phyloP scores from a whole-genome alignment of 2,113 vertebrate genomes.

The Varanus komodoensis region DNA sequence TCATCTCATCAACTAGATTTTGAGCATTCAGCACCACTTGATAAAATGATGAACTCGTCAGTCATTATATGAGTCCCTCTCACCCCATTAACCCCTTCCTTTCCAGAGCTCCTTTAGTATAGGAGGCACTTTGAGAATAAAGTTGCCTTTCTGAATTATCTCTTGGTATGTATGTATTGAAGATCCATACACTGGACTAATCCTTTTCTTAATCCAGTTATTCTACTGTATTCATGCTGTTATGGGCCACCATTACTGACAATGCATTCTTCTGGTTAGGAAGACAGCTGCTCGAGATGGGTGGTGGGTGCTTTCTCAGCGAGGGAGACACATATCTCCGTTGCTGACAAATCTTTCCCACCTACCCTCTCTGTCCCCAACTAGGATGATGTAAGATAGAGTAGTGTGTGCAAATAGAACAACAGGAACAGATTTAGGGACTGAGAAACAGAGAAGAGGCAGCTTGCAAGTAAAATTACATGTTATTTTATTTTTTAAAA shows the following conservation, averaged over 20 bases:
- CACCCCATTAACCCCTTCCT: not conserved
- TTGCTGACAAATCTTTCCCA: too few species aligned
- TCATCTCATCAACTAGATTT: not conserved
- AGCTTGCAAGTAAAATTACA: too few species aligned
- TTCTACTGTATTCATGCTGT: not conserved
- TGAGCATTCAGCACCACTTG: not conserved
- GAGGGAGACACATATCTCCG: not conserved
- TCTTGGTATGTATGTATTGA: not conserved
- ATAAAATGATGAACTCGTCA: not conserved
- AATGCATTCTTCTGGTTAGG: not conserved
- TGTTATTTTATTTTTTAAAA: too few species aligned
- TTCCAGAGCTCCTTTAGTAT: not conserved
- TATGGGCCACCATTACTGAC: not conserved
- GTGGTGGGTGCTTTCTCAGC: not conserved
- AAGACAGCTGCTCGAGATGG: not conserved
- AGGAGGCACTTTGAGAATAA: not conserved
- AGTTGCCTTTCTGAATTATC: constrained; percentile 1
- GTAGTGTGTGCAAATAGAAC: too few species aligned
- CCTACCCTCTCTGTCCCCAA: too few species aligned
- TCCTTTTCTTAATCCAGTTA: not conserved
- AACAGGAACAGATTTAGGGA: too few species aligned
- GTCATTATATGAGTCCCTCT: not conserved
- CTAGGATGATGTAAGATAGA: too few species aligned
- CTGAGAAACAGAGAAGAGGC: too few species aligned
- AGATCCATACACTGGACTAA: not conserved